phyloP scores from a whole-genome alignment of 2,797 vertebrate genomes.

The Macropus fuliginosus region DNA sequence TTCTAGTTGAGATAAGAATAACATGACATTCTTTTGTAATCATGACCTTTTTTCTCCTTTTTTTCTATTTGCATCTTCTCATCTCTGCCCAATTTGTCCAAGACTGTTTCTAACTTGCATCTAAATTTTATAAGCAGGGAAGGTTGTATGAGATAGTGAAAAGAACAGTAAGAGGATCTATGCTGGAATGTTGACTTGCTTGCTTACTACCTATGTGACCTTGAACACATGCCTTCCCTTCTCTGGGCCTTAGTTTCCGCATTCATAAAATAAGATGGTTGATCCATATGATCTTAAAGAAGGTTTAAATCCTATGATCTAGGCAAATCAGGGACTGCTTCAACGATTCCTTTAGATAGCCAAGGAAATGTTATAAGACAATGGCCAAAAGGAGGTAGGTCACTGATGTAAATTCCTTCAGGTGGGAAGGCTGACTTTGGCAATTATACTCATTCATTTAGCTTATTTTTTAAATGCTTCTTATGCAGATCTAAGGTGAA shows the following conservation, averaged over 20 bases:
- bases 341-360: too few species aligned
- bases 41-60: background rate
- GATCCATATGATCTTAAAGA: background rate
- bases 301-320: background rate
- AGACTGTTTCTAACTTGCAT: background rate
- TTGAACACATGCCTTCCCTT: background rate
- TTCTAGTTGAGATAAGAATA: background rate
- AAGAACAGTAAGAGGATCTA: background rate
- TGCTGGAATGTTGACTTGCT: background rate
- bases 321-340: background rate
- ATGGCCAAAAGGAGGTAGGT: background rate
- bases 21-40: background rate
- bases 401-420: background rate
- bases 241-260: background rate
- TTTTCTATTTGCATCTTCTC: background rate
- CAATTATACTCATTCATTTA: background rate
- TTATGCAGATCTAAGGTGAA: background rate
- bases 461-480: background rate
- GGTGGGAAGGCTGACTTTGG: background rate
- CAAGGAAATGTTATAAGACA: background rate
- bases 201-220: background rate
- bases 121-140: background rate
- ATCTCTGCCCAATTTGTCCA: background rate
- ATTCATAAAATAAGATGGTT: background rate
- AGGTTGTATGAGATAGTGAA: background rate